Conservation (phyloP, 30 jellyfish, hydroid and myxozoan species). For the Pseudorhiza aurosa region DNA sequence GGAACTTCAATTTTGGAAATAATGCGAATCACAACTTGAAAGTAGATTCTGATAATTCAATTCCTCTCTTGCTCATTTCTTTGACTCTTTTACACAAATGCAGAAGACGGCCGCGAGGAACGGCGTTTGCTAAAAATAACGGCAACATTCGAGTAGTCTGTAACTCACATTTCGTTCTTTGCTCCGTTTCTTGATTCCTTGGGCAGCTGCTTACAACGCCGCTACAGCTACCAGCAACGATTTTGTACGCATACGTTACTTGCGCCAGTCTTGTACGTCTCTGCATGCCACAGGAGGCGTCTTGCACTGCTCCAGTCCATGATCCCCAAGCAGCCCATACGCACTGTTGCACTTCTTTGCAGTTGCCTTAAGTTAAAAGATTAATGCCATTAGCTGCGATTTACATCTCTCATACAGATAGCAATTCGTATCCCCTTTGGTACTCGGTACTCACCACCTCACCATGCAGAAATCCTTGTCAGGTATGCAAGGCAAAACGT, state of each 20-base stretch:
- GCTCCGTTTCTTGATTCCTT: conserved; percentile 1
- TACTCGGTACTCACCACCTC: too few relatives aligned
- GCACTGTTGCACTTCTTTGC: conserved; percentile 22
- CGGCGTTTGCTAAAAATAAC: neutral
- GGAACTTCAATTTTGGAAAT: too few relatives aligned
- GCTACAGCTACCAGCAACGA: conserved; percentile 3
- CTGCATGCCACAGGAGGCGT: conserved; percentile 1
- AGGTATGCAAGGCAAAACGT: too few relatives aligned
- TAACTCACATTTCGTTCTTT: conserved; percentile 6
- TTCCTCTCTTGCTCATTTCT: too few relatives aligned
- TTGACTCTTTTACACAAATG: neutral
- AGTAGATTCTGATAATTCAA: too few relatives aligned
- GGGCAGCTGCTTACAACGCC: conserved; percentile 24
- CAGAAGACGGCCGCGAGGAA: neutral
- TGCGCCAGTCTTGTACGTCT: conserved; percentile 14
- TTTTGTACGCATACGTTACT: neutral
- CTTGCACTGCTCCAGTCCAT: conserved; percentile 21
- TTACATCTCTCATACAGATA: too few relatives aligned
- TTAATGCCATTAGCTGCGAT: too few relatives aligned
- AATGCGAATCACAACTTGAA: too few relatives aligned
- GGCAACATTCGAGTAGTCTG: too few relatives aligned
- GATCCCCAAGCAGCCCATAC: conserved; percentile 36
- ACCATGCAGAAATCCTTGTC: too few relatives aligned
- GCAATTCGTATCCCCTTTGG: too few relatives aligned
- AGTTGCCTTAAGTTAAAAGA: conserved; percentile 17